A percentile compares a stretch with the other conserved stretches of the same genome.
phyloP scores from a whole-genome alignment of 2,888 invertebrate species.

The Limnephilus auricula region DNA sequence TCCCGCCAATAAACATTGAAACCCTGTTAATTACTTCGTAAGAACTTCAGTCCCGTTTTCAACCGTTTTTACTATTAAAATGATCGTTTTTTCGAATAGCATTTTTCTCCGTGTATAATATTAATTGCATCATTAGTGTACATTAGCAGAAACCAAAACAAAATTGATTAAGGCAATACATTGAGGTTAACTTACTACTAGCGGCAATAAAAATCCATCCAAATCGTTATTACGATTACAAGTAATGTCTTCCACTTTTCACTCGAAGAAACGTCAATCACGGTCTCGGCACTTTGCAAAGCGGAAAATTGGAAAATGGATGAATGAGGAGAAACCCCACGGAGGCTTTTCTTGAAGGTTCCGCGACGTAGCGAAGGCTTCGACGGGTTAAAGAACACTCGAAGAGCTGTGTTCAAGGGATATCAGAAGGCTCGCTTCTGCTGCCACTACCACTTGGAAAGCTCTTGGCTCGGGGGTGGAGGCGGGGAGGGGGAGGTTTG shows the following conservation, averaged over 20 bases:
- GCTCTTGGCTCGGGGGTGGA: background rate
- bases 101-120: too few species aligned
- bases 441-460: slow-evolving; percentile 22
- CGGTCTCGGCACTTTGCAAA: slow-evolving; percentile 9
- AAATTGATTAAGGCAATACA: background rate
- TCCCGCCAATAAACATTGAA: too few species aligned
- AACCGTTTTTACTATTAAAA: too few species aligned
- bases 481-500: background rate
- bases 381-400: slow-evolving; percentile 37
- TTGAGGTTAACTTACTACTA: background rate
- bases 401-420: background rate
- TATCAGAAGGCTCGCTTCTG: slow-evolving; percentile 11
- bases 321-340: background rate
- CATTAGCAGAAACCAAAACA: background rate
- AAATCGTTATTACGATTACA: background rate
- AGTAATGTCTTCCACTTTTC: slow-evolving; percentile 17
- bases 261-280: slow-evolving; percentile 15
- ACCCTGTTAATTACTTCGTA: too few species aligned
- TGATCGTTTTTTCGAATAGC: too few species aligned
- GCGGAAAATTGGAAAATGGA: slow-evolving; percentile 13
- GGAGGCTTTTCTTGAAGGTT: background rate
- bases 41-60: too few species aligned
- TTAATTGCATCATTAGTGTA: background rate
- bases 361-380: slow-evolving; percentile 9
- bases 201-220: background rate